A percentile compares a stretch with the other conserved stretches of the same genome.
These are phyloP conservation scores for Rhizomys pruinosus DNA, from an alignment of 2,113 vertebrate species.

Conservation along the genomic window DNA sequence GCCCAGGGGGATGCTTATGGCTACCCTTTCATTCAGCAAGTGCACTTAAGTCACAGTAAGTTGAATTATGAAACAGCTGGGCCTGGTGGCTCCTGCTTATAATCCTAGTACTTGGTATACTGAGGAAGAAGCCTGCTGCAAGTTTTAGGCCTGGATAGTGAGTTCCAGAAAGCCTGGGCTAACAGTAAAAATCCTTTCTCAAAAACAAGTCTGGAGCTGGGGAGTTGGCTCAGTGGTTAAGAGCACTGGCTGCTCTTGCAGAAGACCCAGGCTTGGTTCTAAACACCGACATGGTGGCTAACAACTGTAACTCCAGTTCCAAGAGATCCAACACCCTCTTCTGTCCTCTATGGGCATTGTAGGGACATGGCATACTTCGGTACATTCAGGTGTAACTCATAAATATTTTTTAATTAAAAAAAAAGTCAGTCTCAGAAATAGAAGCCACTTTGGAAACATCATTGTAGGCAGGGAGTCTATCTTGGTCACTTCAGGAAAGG, in stretches of 20 bases:
- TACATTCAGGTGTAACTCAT: too few relatives aligned
- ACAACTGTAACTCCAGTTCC: too few relatives aligned
- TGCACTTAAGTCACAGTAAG: neutral
- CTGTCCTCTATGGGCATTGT: too few relatives aligned
- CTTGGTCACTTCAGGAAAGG: slow-evolving; percentile 36
- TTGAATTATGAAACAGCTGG: neutral
- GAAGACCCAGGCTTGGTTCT: too few relatives aligned
- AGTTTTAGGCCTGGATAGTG: neutral
- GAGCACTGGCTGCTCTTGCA: too few relatives aligned
- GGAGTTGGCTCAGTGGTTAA: too few relatives aligned
- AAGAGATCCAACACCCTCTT: too few relatives aligned
- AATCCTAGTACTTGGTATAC: neutral
- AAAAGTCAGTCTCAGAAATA: neutral
- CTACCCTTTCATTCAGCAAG: neutral
- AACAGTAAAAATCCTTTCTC: neutral
- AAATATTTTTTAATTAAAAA: too few relatives aligned
- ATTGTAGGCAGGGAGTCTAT: neutral
- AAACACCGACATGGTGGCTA: too few relatives aligned
- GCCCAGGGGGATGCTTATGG: neutral
- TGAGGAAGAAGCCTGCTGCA: neutral
- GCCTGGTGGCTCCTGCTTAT: neutral
- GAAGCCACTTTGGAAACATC: neutral
- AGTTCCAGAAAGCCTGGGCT: neutral
- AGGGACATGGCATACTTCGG: too few relatives aligned
- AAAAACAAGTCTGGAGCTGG: neutral